phyloP scores from a whole-genome alignment of 2,888 invertebrate genomes.

The Tanytarsus gracilentus region DNA sequence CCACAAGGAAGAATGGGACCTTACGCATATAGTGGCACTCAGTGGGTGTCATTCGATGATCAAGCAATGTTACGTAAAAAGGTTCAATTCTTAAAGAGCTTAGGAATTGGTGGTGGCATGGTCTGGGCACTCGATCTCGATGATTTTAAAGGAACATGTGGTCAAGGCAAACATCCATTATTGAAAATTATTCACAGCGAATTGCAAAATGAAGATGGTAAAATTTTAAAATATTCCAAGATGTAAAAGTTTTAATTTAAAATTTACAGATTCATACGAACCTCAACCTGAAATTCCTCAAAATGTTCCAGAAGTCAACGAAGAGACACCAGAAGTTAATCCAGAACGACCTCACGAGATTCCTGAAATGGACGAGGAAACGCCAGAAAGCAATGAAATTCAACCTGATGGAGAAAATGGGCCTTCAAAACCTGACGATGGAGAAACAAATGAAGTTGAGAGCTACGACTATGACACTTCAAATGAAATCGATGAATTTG shows the following conservation, averaged over 20 bases:
- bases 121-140: slow-evolving; percentile 69
- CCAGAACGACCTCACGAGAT: slow-evolving; percentile 32
- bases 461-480: no score
- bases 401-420: neutral
- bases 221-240: no score
- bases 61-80: slow-evolving; percentile 72
- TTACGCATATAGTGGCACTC: slow-evolving; percentile 71
- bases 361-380: slow-evolving; percentile 2
- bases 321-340: slow-evolving; percentile 42
- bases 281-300: neutral
- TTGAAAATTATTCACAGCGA: slow-evolving; percentile 66
- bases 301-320: slow-evolving; percentile 7
- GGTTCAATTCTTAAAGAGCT: slow-evolving; percentile 64
- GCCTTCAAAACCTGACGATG: slow-evolving; percentile 13
- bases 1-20: slow-evolving; percentile 76
- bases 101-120: slow-evolving; percentile 67
- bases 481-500: slow-evolving; percentile 23
- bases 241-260: slow-evolving; percentile 3
- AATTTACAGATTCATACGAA: neutral
- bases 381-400: neutral
- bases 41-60: slow-evolving; percentile 93
- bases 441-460: slow-evolving; percentile 8
- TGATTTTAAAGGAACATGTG: slow-evolving; percentile 73
- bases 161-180: slow-evolving; percentile 70
- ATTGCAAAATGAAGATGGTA: slow-evolving; percentile 45